Evolutionary conservation across 2,797 vertebrate genomes (phyloP), one percentile per base, ranked within the genome.

Genomic region (Notolepis coatsorum): DNA sequence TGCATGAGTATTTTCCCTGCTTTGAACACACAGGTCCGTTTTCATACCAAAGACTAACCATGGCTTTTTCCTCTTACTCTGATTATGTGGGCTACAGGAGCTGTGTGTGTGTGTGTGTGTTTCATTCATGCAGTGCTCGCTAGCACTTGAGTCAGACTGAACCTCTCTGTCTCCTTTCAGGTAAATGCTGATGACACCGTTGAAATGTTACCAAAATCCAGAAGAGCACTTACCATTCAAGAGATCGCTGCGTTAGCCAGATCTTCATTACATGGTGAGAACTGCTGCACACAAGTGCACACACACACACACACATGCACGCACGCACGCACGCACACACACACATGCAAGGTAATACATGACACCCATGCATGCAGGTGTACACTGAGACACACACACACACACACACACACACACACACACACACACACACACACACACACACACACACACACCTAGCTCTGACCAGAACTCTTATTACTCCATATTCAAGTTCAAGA

Each of bases 141-240:
- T n/a, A 24, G 28, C 37, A n/a, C 38, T n/a, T 10, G 51, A 62
- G 13, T 74, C 55, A 67, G 49, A 4, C 13, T 48, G 46, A 38
- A n/a, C 31, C 28, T 24, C 31, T 53, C 45, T 57, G n/a, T 57
- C 6, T 25, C 23, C 21, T 73, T 84, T 57, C 89, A 99, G 97
- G 96, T 98, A 95, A 95, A 98, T 96, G 95, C 96, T 97, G 96
- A 97, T 79, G 95, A 97, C 91, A 95, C 93, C 84, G 79, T 90
- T 94, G 95, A 96, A 80, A 99, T 99, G 96, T 92, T 99, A 90
- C 96, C 96, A 83, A 98, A 98, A 94, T 97, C 96, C 60, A 95
- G 96, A 94, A 91, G 97, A 85, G 96, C 96, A 9, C 93, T 99
- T 65, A 99, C 97, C 65, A 98, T 98, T 88, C 97, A 99, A 88